Conservation (phyloP, 92 coral and sea anemone genomes). For the Pocillopora meandrina region DNA sequence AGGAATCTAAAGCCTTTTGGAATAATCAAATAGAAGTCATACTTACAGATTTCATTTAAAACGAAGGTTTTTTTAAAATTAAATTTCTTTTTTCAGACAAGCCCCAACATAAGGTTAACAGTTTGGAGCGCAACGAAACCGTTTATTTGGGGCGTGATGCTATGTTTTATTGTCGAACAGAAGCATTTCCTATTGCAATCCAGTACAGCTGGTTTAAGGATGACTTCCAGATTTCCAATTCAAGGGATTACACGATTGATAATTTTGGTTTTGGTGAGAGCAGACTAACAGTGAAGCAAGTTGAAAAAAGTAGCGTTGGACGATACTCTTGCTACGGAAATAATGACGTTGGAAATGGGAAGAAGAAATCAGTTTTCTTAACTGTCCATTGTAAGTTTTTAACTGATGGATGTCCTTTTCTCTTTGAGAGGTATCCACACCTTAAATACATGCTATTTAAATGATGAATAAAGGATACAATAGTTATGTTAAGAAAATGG, state of each 20-base stretch:
- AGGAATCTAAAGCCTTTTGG: too few relatives aligned
- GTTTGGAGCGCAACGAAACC: constrained; percentile 34
- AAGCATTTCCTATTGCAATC: constrained; percentile 41
- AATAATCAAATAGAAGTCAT: too few relatives aligned
- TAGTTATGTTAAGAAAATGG: too few relatives aligned
- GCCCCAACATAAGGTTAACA: constrained; percentile 42
- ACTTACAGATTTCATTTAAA: too few relatives aligned
- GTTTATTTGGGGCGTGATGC: constrained; percentile 23
- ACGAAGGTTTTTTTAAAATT: too few relatives aligned
- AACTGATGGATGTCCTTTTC: too few relatives aligned
- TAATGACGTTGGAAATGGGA: constrained; percentile 65
- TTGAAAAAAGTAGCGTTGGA: constrained; percentile 49
- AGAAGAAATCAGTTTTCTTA: constrained; percentile 43
- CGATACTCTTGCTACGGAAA: constrained; percentile 69
- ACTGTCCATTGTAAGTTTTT: constrained; percentile 63
- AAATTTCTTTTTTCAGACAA: constrained; percentile 24
- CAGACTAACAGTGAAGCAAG: constrained; percentile 36
- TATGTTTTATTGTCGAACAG: constrained; percentile 42
- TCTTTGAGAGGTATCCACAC: too few relatives aligned
- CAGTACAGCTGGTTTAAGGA: constrained; percentile 50
- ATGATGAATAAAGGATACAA: too few relatives aligned
- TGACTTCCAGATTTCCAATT: background rate
- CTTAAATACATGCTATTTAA: too few relatives aligned
- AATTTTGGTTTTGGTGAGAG: background rate
- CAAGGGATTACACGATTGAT: constrained; percentile 3